These are phyloP conservation scores for Elephantulus edwardii DNA, from an alignment of 2,113 vertebrate species.

Conservation along the genomic window DNA sequence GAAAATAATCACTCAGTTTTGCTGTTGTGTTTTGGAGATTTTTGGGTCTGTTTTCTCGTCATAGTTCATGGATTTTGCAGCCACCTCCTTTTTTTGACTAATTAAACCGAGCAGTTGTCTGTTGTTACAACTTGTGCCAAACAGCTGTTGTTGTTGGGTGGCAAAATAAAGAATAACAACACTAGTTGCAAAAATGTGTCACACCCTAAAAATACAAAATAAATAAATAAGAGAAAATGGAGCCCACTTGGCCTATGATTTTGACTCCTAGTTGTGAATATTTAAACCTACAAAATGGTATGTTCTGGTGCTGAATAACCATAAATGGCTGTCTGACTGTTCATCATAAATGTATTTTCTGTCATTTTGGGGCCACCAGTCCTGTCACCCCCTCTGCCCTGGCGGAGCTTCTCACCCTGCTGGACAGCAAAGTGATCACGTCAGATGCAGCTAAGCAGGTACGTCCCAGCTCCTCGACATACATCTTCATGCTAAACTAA, in stretches of 20 bases:
- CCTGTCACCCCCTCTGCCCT: constrained; percentile 86
- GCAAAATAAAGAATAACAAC: constrained; percentile 41
- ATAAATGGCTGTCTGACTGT: accelerated
- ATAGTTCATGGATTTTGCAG: constrained; percentile 61
- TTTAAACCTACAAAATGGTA: not conserved
- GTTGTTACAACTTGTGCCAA: constrained; percentile 59
- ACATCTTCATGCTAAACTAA: not conserved
- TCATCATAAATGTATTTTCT: not conserved
- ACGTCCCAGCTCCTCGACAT: constrained; percentile 61
- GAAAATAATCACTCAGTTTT: constrained; percentile 57
- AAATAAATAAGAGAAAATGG: not conserved
- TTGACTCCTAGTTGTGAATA: not conserved
- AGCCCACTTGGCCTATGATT: not conserved
- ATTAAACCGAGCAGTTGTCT: constrained; percentile 66
- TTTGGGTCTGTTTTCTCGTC: not conserved
- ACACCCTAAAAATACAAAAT: constrained; percentile 18
- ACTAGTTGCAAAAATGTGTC: not conserved
- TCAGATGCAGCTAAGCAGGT: constrained; percentile 92
- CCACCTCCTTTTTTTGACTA: constrained; percentile 63
- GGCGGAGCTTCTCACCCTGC: constrained; percentile 91
- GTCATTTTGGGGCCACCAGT: constrained; percentile 80
- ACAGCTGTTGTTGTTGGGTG: constrained; percentile 50
- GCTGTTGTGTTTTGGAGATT: not conserved
- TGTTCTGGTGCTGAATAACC: not conserved
- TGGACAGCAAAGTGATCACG: constrained; percentile 89